phyloP scores from a whole-genome alignment of 2,888 invertebrate genomes.

The Aleiodes alternator region DNA sequence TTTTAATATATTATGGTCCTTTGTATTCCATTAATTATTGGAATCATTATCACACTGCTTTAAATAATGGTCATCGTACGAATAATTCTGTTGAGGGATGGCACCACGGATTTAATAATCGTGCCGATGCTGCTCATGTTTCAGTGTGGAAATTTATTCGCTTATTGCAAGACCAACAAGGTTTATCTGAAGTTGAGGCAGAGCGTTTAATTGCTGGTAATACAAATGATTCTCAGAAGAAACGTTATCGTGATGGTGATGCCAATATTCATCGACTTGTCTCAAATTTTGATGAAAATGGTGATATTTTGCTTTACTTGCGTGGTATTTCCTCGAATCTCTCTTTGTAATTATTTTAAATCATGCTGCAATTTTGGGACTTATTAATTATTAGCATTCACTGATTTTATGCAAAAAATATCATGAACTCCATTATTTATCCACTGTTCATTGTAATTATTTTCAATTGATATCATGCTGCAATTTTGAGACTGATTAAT shows the following conservation, averaged over 20 bases:
- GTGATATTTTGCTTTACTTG: not conserved
- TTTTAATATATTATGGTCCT: not conserved
- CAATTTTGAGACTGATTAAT: no score
- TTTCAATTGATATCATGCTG: no score
- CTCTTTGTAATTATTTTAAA: constrained; percentile 21
- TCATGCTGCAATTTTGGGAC: no score
- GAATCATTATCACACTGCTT: not conserved
- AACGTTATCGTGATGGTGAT: not conserved
- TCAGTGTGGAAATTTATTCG: not conserved
- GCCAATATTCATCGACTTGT: not conserved
- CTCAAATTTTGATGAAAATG: not conserved
- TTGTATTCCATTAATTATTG: not conserved
- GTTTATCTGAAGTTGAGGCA: not conserved
- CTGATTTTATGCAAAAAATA: no score
- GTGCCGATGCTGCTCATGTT: not conserved
- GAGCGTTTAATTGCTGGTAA: not conserved
- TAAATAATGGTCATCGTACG: not conserved
- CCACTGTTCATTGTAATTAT: no score
- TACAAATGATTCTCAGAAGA: not conserved
- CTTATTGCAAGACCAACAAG: not conserved
- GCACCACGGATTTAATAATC: no score
- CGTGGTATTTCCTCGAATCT: not conserved
- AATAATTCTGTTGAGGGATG: no score
- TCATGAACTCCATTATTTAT: no score
- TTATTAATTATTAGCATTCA: no score